Base-by-base conservation (phyloP, 2,888 invertebrate genomes). In the Clanis bilineata region DNA sequence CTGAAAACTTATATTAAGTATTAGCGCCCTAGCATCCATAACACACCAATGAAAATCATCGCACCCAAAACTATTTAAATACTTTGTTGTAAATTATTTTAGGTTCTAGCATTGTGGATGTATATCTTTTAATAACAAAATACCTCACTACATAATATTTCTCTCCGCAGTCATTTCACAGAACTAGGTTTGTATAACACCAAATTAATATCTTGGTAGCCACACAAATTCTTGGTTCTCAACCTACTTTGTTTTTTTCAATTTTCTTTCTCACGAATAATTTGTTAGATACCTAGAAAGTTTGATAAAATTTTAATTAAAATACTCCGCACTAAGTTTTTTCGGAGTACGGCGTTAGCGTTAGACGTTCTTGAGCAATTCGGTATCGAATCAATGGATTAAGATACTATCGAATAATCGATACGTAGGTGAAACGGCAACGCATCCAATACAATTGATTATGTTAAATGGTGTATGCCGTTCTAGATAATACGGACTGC, bases 361-460 rank as follows among this genome's bases (percentile, higher is more conserved):
- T 15, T 2, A 15, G 25, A 15, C 28, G 15, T 28, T 47, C 15
- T 25, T 1, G 10, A 2, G 9, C 7, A 41, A 41, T 7, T 18
- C 9, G 6, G 18, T 41, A 7, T 18, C 18, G 15, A 15, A 15
- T 41, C 7, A 41, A 41, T 41, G 7, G 41, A 6, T 36, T 36
- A 36, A 36, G 12, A 39, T 32, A 9, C 32, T 32, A 32, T 32
- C 6, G 28, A 7, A 2, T 9, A 36, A 64, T 63, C 66, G 70
- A 71, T 67, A 70, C 71, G 71, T 32, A 2, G 32, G 9, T 32
- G 32, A 72, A 71, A 72, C 67, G 67, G 59, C 68, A 67, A 76
- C 71, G 73, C 71, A 72, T 70, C 69, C 62, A 60, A 64, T 45
- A 60, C 68, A 74, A 68, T 69, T 66, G 67, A 64, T 66, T 67